Conservation (phyloP, 2,888 invertebrate genomes). For the Griposia aprilina region DNA sequence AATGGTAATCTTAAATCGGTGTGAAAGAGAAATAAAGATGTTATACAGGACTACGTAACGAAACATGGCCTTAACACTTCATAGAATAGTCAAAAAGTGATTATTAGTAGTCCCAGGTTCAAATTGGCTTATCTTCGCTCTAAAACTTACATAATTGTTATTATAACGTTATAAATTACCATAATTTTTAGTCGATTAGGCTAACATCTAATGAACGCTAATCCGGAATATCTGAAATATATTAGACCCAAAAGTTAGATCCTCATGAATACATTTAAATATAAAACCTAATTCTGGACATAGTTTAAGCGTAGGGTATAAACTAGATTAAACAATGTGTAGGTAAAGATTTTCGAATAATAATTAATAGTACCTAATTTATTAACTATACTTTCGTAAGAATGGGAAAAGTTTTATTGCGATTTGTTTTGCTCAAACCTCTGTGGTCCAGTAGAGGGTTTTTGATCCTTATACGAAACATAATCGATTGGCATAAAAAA, state of each 20-base stretch:
- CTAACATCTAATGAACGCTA: slow-evolving; percentile 4
- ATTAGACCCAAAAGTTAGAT: slow-evolving; percentile 35
- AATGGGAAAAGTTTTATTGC: too few relatives aligned
- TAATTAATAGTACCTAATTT: not conserved
- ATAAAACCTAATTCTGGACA: slow-evolving; percentile 24
- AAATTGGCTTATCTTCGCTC: not conserved
- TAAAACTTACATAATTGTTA: slow-evolving; percentile 5
- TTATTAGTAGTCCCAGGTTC: not conserved
- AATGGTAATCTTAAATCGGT: not conserved
- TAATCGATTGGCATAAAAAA: too few relatives aligned
- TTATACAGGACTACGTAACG: too few relatives aligned
- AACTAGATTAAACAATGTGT: slow-evolving; percentile 25
- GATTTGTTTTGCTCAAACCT: too few relatives aligned
- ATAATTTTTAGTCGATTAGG: slow-evolving; percentile 27
- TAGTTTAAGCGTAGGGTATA: not conserved
- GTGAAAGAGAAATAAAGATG: not conserved
- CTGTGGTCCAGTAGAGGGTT: too few relatives aligned
- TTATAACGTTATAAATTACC: slow-evolving; percentile 18
- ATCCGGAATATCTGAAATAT: slow-evolving; percentile 39
- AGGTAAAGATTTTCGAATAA: not conserved
- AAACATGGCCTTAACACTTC: not conserved
- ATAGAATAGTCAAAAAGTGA: not conserved
- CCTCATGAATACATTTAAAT: slow-evolving; percentile 28
- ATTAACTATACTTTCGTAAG: not conserved
- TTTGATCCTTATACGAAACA: too few relatives aligned